Evolutionary conservation across 2,888 invertebrate species (phyloP).

Genomic region (Polyploca ridens): DNA sequence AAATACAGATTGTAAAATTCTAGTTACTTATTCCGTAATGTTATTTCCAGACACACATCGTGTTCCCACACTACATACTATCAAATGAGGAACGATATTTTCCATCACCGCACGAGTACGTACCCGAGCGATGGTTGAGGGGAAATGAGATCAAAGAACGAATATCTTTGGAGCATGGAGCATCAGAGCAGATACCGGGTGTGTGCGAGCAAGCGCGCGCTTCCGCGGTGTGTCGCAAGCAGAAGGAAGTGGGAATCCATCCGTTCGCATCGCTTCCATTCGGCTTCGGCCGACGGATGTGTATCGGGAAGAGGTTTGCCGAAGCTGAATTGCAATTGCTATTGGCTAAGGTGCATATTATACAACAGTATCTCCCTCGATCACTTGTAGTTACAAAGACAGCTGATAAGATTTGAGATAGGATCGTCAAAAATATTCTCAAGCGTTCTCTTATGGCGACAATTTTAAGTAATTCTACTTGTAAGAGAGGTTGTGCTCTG

Average conservation of each 20-base stretch:
- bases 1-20: slow-evolving; percentile 9
- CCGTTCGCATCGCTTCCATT: slow-evolving; percentile 91
- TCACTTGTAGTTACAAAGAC: background rate
- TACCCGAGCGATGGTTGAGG: slow-evolving; percentile 92
- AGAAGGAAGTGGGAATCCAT: slow-evolving; percentile 86
- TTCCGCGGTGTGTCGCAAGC: slow-evolving; percentile 59
- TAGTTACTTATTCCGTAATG: slow-evolving; percentile 12
- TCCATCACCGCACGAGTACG: slow-evolving; percentile 87
- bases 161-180: slow-evolving; percentile 27
- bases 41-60: slow-evolving; percentile 88
- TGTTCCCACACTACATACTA: slow-evolving; percentile 91
- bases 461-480: background rate
- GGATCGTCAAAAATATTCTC: slow-evolving; percentile 1
- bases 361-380: background rate
- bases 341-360: slow-evolving; percentile 86
- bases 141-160: slow-evolving; percentile 50
- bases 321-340: slow-evolving; percentile 91
- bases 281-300: slow-evolving; percentile 91
- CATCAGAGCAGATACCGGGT: slow-evolving; percentile 20
- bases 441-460: background rate
- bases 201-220: slow-evolving; percentile 33
- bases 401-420: background rate
- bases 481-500: background rate
- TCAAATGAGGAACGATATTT: slow-evolving; percentile 90
- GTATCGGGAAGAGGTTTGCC: slow-evolving; percentile 91